Base-by-base conservation (phyloP, 2,113 vertebrate species). In the Clarias magur region DNA sequence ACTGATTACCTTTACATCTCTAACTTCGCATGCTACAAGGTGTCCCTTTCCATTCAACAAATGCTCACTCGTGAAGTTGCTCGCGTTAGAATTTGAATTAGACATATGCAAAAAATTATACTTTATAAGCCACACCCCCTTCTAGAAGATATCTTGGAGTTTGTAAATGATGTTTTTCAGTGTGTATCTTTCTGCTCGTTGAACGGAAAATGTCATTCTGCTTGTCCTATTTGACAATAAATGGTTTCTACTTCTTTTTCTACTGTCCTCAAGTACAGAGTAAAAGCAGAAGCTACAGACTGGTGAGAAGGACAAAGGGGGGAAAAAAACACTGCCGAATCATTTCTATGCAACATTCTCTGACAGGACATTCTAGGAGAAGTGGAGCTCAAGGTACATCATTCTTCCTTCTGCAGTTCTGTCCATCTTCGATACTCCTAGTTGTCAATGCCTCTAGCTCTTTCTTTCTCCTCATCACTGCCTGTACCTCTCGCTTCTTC, bases 361-460 rank as follows among this genome's bases (percentile, higher is more conserved):
- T 54, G 38, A 19, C 85, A 73, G 2, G 62, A 82, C 57, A 60
- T 59, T 53, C 54, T 27, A 34, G 23, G 4, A 81, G 30, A 67
- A 30, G 16, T 73, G 30, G 21, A 42, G 78, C 78, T 86, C 63
- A 1, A 70, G 53, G 67, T 73, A 82, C 81, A 72, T 82, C 65
- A 0, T n/a, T 86, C n/a, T 82, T 34, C 76, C 48, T 57, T 72
- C 56, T 30, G 3, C 54, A 54, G 10, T 34, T 38, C n/a, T 54
- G 30, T 48, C 75, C 9, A 56, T 42, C 12, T 34, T 57, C 19
- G 11, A 56, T 25, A 72, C 53, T 34, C 21, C 70, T 62, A 13
- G 16, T 67, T 34, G 12, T 75, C 38, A 63, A 38, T 78, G 12
- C 25, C 72, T 68, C 25, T 11, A 21, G 25, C 82, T 54, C 83